These are phyloP conservation scores for Clavelina lepadiformis DNA, from an alignment of 23 tunicate genomes.

Conservation along the genomic window DNA sequence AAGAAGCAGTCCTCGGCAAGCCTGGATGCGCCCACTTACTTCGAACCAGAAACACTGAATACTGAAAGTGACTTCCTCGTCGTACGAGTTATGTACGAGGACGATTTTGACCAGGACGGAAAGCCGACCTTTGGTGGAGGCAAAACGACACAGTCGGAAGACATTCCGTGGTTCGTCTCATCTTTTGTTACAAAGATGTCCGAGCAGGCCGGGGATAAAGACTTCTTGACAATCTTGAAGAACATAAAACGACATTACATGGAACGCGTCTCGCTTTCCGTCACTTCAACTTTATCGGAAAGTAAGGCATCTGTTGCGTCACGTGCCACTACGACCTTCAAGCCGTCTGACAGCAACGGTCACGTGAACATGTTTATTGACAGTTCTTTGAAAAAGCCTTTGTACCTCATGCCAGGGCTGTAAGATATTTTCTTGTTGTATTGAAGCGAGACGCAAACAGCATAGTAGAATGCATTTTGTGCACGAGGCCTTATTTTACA, in stretches of 20 bases:
- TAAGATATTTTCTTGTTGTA: no score
- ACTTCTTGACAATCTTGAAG: slow-evolving; percentile 36
- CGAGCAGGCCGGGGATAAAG: slow-evolving; percentile 65
- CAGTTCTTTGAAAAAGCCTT: no score
- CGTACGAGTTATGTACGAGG: slow-evolving; percentile 71
- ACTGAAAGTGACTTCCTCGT: slow-evolving; percentile 55
- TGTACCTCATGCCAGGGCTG: no score
- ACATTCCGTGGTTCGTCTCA: slow-evolving; percentile 61
- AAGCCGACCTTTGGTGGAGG: slow-evolving; percentile 80
- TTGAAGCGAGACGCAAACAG: no score
- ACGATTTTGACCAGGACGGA: slow-evolving; percentile 30
- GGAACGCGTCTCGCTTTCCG: no score
- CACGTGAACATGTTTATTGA: no score
- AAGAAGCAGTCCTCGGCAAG: slow-evolving; percentile 1
- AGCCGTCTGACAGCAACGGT: no score
- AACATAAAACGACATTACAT: slow-evolving; percentile 42
- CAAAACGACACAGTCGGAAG: slow-evolving; percentile 17
- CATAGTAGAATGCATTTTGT: no score
- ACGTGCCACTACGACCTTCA: no score
- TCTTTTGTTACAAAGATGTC: slow-evolving; percentile 27
- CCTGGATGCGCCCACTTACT: slow-evolving; percentile 11
- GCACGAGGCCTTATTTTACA: no score
- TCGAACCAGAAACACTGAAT: slow-evolving; percentile 55
- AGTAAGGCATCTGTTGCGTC: no score
- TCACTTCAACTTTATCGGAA: no score